Evolutionary conservation across 2,888 invertebrate genomes (phyloP), one percentile per base, ranked within the genome.

Genomic region (Plebejus argus): DNA sequence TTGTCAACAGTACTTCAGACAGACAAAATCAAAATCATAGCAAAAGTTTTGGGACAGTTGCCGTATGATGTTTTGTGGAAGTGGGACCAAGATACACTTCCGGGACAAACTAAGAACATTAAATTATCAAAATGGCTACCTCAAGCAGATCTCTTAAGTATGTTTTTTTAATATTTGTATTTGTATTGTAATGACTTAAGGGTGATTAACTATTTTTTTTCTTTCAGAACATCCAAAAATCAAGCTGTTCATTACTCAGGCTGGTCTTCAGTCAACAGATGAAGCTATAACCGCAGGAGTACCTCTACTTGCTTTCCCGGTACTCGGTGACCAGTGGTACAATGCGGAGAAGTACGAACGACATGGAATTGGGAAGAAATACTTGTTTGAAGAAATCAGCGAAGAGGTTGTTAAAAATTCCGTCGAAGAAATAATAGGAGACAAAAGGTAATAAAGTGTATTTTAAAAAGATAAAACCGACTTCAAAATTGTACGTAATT

Each of bases 111-210:
- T 0, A 76, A 81, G 0, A 90, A 90, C 70, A 86, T 90, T 1
- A 85, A 78, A 75, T 85, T 89, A 76, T 83, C 82, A 0, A 87
- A 87, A 81, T 90, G 89, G 90, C 71, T 89, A 15, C 89, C 89
- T 0, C 88, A 89, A 74, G 81, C 85, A 0, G 85, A 87, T 78
- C 70, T 87, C 3, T 80, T 88, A 0, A 82, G 87, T 87, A 80
- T 85, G 87, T 28, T 28, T 28, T 28, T 6, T 10, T 10, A 3
- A 10, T 45, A 10, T 45, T 66, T 28, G 12, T 28, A 3, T 61
- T 15, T 66, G 61, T 61, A 23, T 61, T 23, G 23, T 20, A 23
- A 61, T 61, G 2, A 18, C n/a, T 61, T 61, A 1, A 15, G 15
- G 28, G 1, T 0, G 45, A 23, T 3, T 6, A 45, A 15, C 18